Base-by-base conservation (phyloP, 92 coral and sea anemone species). In the Nematostella vectensis region DNA sequence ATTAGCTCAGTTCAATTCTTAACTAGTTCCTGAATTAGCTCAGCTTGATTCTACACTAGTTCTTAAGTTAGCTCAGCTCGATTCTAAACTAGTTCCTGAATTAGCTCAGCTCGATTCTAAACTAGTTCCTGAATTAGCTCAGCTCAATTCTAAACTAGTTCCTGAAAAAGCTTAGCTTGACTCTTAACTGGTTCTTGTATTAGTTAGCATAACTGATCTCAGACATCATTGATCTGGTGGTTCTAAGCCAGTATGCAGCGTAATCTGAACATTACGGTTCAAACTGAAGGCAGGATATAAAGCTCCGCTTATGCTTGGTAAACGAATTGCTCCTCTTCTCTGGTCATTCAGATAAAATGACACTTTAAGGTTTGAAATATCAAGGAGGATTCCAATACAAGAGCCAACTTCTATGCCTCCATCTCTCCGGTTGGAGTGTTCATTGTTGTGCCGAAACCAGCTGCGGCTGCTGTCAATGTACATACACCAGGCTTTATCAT, bases 381-480 rank as follows among this genome's bases (percentile, higher is more conserved):
- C 95, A 33, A 89, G 64, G 29, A 81, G 55, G 57, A 89, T 82
- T 21, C 97, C 97, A 11, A 89, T 81, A 18, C 85, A 94, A 8
- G 95, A 57, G 4, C 97, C 97, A 0, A 87, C 85, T 45, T 89
- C 95, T 0, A 89, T 85, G 1, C 97, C 97, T 15, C 97, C 97
- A 44, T 76, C 83, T 10, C 94, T 89, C 22, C 97, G 97, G 58
- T 89, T 79, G 25, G 94, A 89, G 55, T 89, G 97, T 57, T 87
- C 97, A 55, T 86, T 86, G 64, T 89, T 81, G 33, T 89, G 97
- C 1, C 97, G 81, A 44, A 89, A 89, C 97, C 97, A 89, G 47
- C 97, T 89, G 18, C 97, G 95, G 69, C 97, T 89, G 57, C 84
- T 83, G 58, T 89, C 97, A 36, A 87, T 87, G 68, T 89, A 89